Base-by-base conservation (phyloP, 2,888 invertebrate species). In the Emmelina monodactyla region DNA sequence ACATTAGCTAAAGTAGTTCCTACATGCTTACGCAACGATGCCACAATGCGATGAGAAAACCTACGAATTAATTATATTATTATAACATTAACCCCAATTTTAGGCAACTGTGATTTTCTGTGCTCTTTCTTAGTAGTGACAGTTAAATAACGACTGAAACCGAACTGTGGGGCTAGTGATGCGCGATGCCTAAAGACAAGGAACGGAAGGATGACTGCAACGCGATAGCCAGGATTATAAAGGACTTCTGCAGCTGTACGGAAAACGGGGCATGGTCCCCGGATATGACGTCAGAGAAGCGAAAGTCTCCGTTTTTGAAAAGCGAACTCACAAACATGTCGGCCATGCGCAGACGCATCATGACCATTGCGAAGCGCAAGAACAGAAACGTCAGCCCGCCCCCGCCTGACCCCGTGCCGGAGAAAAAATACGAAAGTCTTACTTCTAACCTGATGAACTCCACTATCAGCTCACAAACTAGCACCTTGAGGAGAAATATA, bases 221-320 rank as follows among this genome's bases (percentile, higher is more conserved):
- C 43, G 70, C 78, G 29, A 64, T 81, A 50, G 78, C 70, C 14
- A 63, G 76, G 39, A 55, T 79, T 15, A 62, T 81, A 14, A 81
- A 79, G 43, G 80, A 80, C 51, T 64, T 80, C 45, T 81, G 80
- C 46, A 79, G 80, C 42, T 81, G 81, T 37, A 70, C 80, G 0
- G 78, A 80, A 43, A 73, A 79, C 64, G 81, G 70, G 28, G 71
- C 76, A 33, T 80, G 80, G 80, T 80, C 80, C 0, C 81, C 80
- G 1, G 75, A 79, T 11, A 76, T 80, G 71, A 76, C 76, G 13
- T 54, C 75, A 1, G 66, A 72, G 2, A 62, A 61, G 32, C 50
- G 69, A 15, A 67, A 68, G 38, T 71, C 72, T 0, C 76, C 76
- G 2, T 64, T 79, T 35, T 45, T 79, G 19, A 78, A 73, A 46